Evolutionary conservation across 2,113 vertebrate species (phyloP).

Genomic region (Thamnophis sirtalis): DNA sequence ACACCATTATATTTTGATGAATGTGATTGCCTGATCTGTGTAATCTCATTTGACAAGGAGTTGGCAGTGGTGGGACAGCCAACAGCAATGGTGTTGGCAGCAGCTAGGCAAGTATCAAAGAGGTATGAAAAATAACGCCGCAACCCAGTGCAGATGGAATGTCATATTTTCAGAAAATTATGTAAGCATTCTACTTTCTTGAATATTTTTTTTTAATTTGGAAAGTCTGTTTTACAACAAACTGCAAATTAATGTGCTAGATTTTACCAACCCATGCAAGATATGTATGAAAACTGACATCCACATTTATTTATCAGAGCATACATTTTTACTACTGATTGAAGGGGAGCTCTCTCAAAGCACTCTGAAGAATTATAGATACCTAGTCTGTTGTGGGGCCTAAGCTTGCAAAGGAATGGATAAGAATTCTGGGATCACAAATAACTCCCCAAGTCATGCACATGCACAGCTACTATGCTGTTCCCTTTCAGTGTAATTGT

Average conservation of each 20-base stretch:
- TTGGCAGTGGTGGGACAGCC: conserved; percentile 3
- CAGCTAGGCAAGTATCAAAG: conserved; percentile 4
- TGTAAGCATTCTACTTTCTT: background rate
- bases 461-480: background rate
- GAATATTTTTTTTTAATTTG: background rate
- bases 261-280: conserved; percentile 42
- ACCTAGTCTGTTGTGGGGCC: conserved; percentile 30
- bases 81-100: conserved; percentile 11
- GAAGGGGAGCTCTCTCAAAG: conserved; percentile 52
- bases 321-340: conserved; percentile 50
- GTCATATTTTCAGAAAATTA: conserved; percentile 1
- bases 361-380: conserved; percentile 5
- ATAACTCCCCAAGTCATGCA: conserved; percentile 6
- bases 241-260: background rate
- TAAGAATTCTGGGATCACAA: conserved; percentile 32
- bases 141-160: conserved; percentile 6
- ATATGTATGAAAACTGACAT: conserved; percentile 51
- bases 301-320: conserved; percentile 59
- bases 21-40: conserved; percentile 12
- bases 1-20: conserved; percentile 20
- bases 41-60: conserved; percentile 23
- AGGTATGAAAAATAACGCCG: conserved; percentile 9
- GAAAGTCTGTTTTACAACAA: background rate
- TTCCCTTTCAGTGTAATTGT: background rate
- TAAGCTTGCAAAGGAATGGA: conserved; percentile 22